phyloP scores from a whole-genome alignment of 2,113 vertebrate genomes.

The Pholis gunnellus region DNA sequence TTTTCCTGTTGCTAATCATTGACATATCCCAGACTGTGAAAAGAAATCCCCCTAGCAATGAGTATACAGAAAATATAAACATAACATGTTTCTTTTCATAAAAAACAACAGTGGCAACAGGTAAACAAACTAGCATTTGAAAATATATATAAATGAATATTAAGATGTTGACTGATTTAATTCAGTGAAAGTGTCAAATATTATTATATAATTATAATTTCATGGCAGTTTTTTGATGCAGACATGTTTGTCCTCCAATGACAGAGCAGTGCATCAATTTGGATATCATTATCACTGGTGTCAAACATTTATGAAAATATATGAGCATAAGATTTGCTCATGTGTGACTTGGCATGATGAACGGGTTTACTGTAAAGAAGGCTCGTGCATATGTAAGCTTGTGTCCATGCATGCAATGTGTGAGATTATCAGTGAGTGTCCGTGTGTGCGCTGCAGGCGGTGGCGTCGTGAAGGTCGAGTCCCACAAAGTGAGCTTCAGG shows the following conservation, averaged over 20 bases:
- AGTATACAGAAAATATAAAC: too few species aligned
- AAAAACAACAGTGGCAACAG: too few species aligned
- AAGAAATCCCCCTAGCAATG: background rate
- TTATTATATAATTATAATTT: too few species aligned
- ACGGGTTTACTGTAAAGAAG: too few species aligned
- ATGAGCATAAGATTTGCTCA: too few species aligned
- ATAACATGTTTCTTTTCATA: too few species aligned
- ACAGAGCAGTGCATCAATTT: background rate
- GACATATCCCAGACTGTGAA: background rate
- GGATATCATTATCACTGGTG: background rate
- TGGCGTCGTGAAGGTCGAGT: constrained; percentile 92
- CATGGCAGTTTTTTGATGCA: too few species aligned
- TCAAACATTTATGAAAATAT: background rate
- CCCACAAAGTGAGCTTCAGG: constrained; percentile 92
- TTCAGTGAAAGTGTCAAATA: too few species aligned
- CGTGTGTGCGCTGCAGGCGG: constrained; percentile 84
- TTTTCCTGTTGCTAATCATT: background rate
- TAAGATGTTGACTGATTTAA: too few species aligned
- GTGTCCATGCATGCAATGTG: background rate
- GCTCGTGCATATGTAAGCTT: too few species aligned
- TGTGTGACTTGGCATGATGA: too few species aligned
- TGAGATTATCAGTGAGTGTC: background rate
- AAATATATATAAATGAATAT: too few species aligned
- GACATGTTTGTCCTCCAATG: background rate
- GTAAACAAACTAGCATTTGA: background rate